Evolutionary conservation across 2,797 vertebrate species (phyloP), one percentile per base, ranked within the genome.

Genomic region (Novumbra hubbsi): DNA sequence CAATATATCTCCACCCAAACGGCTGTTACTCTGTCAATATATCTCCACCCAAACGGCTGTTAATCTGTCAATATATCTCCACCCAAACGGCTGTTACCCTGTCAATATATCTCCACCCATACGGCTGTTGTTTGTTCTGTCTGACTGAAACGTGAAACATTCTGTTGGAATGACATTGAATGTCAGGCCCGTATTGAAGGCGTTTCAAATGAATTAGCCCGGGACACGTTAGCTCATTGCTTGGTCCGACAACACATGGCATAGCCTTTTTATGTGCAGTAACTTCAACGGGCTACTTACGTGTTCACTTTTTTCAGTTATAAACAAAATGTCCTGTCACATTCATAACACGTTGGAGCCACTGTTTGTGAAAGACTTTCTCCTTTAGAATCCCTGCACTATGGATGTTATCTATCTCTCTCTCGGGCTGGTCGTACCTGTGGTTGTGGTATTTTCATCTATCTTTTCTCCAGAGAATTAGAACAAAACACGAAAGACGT

Each of bases 401-500:
- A 60, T 60, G 12, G 55, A 60, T 21, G 24, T 24, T n/a, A 57
- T 57, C 24, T 14, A 1, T 45, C 41, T 45, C 41, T 45, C 41
- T 45, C 11, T 45, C 9, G 11, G 9, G 0, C 19, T 60, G 11
- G 4, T 60, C 14, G 3, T 14, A 60, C 21, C 55, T 14, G 21
- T 57, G 55, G 55, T 8, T 8, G n/a, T 21, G 11, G 55, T 57
- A 21, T 60, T 60, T 60, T 60, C 4, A 21, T 60, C 41, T 45
- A 11, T 45, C 41, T 0, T 12, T 45, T 45, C 41, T 45, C 41
- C 41, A 45, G 41, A 45, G 41, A 45, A 45, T 45, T 45, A 14
- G 41, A 45, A 45, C 41, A 64, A 64, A 72, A 49, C 34, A 64
- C n/a, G 4, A 38, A 34, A 64, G 41, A 28, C 15, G 71, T 72